phyloP scores from a whole-genome alignment of 2,888 invertebrate genomes.

The Elgonia sp. region DNA sequence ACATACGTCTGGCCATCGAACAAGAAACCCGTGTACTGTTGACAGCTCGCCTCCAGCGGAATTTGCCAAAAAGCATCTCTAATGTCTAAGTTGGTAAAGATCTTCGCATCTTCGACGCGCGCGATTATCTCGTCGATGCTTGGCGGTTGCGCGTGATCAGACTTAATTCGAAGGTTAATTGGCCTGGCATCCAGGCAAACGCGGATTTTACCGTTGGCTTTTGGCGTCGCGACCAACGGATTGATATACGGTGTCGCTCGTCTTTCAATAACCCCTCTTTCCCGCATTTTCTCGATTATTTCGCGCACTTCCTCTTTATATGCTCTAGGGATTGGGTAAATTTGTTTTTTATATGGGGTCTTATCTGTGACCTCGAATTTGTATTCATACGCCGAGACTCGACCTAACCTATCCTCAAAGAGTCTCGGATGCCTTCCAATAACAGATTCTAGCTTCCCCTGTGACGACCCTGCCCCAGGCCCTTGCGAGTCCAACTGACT shows the following conservation, averaged over 20 bases:
- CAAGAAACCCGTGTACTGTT: slow-evolving; percentile 16
- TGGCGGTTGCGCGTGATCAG: slow-evolving; percentile 19
- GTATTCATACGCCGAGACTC: no score
- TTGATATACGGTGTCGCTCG: neutral
- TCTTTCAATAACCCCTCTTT: no score
- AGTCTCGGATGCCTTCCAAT: no score
- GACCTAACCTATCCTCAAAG: no score
- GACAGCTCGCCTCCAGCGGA: neutral
- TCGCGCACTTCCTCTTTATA: no score
- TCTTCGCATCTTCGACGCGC: slow-evolving; percentile 3
- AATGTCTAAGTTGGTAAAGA: slow-evolving; percentile 16
- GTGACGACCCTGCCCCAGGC: no score
- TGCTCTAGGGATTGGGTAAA: no score
- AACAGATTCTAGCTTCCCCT: no score
- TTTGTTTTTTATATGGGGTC: no score
- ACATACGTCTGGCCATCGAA: slow-evolving; percentile 27
- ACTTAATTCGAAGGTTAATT: slow-evolving; percentile 5
- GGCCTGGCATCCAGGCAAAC: slow-evolving; percentile 18
- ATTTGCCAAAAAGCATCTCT: slow-evolving; percentile 28
- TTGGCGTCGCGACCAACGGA: neutral
- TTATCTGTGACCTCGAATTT: no score
- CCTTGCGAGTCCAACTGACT: no score
- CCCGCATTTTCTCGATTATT: no score
- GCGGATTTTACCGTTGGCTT: neutral
- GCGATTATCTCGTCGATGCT: slow-evolving; percentile 9